Conservation (phyloP, 2,888 invertebrate species). For the Julus scandinavius region DNA sequence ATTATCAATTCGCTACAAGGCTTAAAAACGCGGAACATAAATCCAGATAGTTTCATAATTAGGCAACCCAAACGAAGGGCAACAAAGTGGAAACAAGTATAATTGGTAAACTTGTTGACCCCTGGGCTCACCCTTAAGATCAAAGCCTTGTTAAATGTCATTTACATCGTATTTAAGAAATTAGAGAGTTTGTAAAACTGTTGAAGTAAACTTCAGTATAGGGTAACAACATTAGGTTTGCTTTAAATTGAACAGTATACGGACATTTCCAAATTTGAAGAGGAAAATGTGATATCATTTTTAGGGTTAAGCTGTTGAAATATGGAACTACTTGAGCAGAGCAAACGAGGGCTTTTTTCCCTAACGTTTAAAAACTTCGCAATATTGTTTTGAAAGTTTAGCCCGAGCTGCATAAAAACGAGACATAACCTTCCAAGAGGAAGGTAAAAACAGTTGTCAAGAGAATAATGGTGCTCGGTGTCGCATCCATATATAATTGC, state of each 20-base stretch:
- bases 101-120: too few relatives aligned
- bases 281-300: background rate
- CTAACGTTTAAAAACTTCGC: background rate
- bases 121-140: too few relatives aligned
- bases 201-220: too few relatives aligned
- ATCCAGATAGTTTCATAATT: background rate
- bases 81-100: too few relatives aligned
- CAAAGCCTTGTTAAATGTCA: too few relatives aligned
- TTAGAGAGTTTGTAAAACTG: too few relatives aligned
- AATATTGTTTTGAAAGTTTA: background rate
- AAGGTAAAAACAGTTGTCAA: background rate
- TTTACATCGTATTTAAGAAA: too few relatives aligned
- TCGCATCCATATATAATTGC: background rate
- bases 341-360: too few relatives aligned
- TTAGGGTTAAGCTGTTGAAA: background rate
- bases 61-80: background rate
- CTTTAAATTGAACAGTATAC: too few relatives aligned
- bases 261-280: too few relatives aligned
- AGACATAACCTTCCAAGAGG: background rate
- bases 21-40: too few relatives aligned
- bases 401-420: background rate
- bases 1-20: background rate
- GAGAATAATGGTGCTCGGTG: background rate
- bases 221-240: too few relatives aligned
- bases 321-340: background rate